Base-by-base conservation (phyloP, 92 coral and sea anemone species). In the Micromussa lordhowensis region DNA sequence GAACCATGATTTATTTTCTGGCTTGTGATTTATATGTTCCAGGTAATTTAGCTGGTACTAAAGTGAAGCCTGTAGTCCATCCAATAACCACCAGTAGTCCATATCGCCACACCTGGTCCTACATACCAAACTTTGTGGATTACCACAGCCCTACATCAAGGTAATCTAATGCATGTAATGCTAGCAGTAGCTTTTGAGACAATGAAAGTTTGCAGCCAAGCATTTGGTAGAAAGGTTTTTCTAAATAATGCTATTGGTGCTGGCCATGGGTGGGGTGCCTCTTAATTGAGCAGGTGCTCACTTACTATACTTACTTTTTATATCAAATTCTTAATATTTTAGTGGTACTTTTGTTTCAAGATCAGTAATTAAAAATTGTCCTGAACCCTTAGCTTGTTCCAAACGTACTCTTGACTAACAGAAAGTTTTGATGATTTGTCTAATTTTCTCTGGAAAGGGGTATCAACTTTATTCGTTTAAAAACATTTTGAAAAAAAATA, bases 121-220 rank as follows among this genome's bases (percentile, higher is more conserved):
- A 97, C 51, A 93, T 97, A 15, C 99, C 99, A 44, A 97, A 97
- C 97, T 97, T 95, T 91, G 98, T 97, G 29, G 97, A 97, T 88
- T 97, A 97, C 85, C 96, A 97, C 92, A 94, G 97, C 84, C 99
- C 99, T 32, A 88, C 98, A 18, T 97, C 99, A 69, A 97, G 99
- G 99, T 97, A 94, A 87, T 86, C n/a, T 64, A 8, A 55, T 55
- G 2, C 11, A 55, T 44, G 51, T 44, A 7, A 44, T 44, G 51
- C 13, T 44, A 44, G 51, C 51, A 44, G 51, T 44, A 8, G 10
- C 48, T 4, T 40, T 40, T 40, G 48, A 44, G 51, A 8, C 51
- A 44, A 44, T 44, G 51, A 44, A 44, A 44, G 12, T 44, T 40
- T 22, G 10, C 68, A 61, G 29, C 1, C 68, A 22, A 24, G 24